Evolutionary conservation across 2,888 invertebrate genomes (phyloP), one percentile per base, ranked within the genome.

Genomic region (Epicampocera succincta): DNA sequence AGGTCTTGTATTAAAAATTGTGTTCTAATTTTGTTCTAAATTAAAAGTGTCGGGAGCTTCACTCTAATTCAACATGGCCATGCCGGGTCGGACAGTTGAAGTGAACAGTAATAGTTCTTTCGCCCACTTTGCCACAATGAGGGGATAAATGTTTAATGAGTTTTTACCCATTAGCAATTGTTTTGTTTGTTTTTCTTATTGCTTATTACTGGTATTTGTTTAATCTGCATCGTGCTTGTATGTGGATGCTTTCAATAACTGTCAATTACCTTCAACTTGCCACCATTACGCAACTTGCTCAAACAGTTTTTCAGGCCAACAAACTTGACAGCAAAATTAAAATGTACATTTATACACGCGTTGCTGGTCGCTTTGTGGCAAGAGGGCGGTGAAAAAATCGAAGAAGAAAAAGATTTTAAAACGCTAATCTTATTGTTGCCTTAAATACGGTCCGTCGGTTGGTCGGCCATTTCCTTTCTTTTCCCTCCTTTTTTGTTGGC

Each of bases 191-290:
- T 61, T 42, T 61, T 60, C 12, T 56, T 29, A 42, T 38, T 29
- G 19, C n/a, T 56, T 54, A 17, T 56, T 15, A 3, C n/a, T 60
- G 38, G 5, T 9, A 3, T 25, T 19, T 46, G 0, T 21, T 48
- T 54, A 11, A 9, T 21, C 8, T 33, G 6, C 3, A 15, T n/a
- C 13, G 25, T 17, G 13, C 11, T 11, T 21, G 8, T 54, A 42
- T 15, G 19, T 33, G 33, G 5, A 17, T 50, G 17, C 33, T 29
- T 46, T 56, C 60, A 73, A 79, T 68, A 73, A 73, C 79, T 79
- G 79, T 79, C 73, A 79, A 79, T 73, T 79, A 79, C 61, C 15
- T 68, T 73, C 50, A 79, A 54, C 73, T 73, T 79, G 54, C 61
- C 68, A 68, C 52, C 68, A 68, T 79, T 72, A 72, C 72, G 58